Evolutionary conservation across 92 coral and sea anemone species (phyloP).

Genomic region (Muricea muricata): DNA sequence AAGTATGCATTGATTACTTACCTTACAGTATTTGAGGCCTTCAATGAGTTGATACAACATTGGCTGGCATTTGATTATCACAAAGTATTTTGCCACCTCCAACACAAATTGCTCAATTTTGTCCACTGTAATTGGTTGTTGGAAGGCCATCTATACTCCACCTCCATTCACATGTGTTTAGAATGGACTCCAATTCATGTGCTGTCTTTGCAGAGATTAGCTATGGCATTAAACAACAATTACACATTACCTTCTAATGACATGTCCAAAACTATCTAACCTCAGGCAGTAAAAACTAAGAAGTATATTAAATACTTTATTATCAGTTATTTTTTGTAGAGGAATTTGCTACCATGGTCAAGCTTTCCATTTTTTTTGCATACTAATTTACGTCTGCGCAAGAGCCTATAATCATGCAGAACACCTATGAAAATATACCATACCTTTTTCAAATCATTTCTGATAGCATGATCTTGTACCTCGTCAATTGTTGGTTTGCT

Average conservation of each 20-base stretch:
- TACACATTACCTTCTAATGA: too few relatives aligned
- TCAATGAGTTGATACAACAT: conserved; percentile 22
- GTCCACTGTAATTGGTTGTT: conserved; percentile 6
- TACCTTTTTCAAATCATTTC: conserved; percentile 26
- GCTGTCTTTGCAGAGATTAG: too few relatives aligned
- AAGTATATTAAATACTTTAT: too few relatives aligned
- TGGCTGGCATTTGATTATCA: conserved; percentile 40
- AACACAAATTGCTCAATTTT: conserved; percentile 13
- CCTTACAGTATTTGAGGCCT: neutral
- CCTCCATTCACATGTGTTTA: conserved; percentile 48
- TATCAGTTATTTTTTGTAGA: too few relatives aligned
- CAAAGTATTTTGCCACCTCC: conserved; percentile 57
- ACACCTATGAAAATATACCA: too few relatives aligned
- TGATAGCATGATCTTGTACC: conserved; percentile 33
- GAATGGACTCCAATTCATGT: conserved; percentile 19
- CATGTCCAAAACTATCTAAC: too few relatives aligned
- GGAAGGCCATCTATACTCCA: conserved; percentile 53
- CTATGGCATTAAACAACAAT: too few relatives aligned
- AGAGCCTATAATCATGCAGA: too few relatives aligned
- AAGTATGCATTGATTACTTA: conserved; percentile 5
- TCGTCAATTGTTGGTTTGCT: conserved; percentile 47
- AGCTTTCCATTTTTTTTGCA: too few relatives aligned
- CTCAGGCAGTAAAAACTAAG: too few relatives aligned
- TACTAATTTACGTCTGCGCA: too few relatives aligned
- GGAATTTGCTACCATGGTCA: too few relatives aligned